Evolutionary conservation across 2,888 invertebrate genomes (phyloP), one percentile per base, ranked within the genome.

Genomic region (Drosophila greeni): DNA sequence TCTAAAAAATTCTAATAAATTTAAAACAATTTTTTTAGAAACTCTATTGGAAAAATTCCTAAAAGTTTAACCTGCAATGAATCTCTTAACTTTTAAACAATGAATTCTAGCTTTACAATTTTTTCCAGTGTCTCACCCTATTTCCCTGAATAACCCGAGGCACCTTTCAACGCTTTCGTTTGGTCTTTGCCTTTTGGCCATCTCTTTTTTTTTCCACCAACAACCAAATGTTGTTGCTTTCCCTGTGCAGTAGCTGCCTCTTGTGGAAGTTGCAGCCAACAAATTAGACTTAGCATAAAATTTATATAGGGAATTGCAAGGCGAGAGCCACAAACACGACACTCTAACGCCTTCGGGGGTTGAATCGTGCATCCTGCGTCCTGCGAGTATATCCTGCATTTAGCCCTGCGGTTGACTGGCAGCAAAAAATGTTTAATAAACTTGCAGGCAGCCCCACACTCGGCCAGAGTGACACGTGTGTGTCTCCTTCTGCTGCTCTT

Each of bases 381-480:
- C 54, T 29, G 45, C 20, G 31, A 20, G 29, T 14, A 14, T 31
- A 31, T 47, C 31, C 29, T 18, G 29, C 23, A 37, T 23, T 53
- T 56, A 26, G 34, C 33, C 33, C 29, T 64, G 61, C 29, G 51
- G 49, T 24, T 60, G 49, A 43, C 23, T 24, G 65, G 36, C 52
- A 14, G 36, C n/a, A 43, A 43, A 62, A 53, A 62, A 51, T 62
- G 42, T 62, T 49, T 62, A 62, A 62, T 64, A 62, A 43, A 64
- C 62, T 65, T 56, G 23, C 56, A 5, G 7, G 40, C 9, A 11
- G 34, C 26, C 8, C 18, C 26, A 43, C 45, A 29, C n/a, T n/a
- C n/a, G n/a, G n/a, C n/a, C n/a, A n/a, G n/a, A n/a, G 36, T 48
- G 52, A 48, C 42, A 69, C 42, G 40, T 39, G 47, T 48, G 61